These are phyloP conservation scores for Slavum lentiscoides DNA, from an alignment of 2,888 invertebrate genomes.

Conservation along the genomic window DNA sequence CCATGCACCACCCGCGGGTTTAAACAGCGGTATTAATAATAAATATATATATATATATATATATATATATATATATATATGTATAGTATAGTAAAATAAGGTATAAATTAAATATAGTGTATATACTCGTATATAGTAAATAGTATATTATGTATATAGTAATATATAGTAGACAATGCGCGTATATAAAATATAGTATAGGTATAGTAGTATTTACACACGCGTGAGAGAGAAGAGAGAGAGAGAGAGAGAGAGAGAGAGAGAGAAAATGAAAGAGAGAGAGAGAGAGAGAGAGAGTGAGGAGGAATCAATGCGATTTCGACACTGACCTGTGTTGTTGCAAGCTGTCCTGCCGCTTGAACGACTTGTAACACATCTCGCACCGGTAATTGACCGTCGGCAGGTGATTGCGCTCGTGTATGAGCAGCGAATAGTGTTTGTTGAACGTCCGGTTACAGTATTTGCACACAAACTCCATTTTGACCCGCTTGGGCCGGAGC, in stretches of 20 bases:
- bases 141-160: neutral
- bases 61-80: neutral
- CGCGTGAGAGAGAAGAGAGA: too few relatives aligned
- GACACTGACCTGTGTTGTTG: slow-evolving; percentile 84
- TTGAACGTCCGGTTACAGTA: slow-evolving; percentile 97
- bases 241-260: too few relatives aligned
- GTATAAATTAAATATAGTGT: too few relatives aligned
- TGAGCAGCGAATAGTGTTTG: slow-evolving; percentile 97
- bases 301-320: slow-evolving; percentile 38
- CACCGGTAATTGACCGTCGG: slow-evolving; percentile 96
- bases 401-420: slow-evolving; percentile 97
- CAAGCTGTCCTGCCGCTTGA: slow-evolving; percentile 95
- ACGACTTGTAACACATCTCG: slow-evolving; percentile 96
- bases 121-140: neutral
- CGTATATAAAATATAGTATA: too few relatives aligned
- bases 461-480: slow-evolving; percentile 98
- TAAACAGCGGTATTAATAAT: too few relatives aligned
- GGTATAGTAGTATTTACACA: too few relatives aligned
- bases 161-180: neutral
- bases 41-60: too few relatives aligned
- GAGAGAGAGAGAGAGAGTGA: too few relatives aligned
- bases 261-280: too few relatives aligned
- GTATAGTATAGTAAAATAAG: neutral
- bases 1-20: too few relatives aligned
- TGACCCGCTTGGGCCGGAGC: slow-evolving; percentile 85